Evolutionary conservation across 2,113 vertebrate genomes (phyloP).

Genomic region (Cryptotis parvus): DNA sequence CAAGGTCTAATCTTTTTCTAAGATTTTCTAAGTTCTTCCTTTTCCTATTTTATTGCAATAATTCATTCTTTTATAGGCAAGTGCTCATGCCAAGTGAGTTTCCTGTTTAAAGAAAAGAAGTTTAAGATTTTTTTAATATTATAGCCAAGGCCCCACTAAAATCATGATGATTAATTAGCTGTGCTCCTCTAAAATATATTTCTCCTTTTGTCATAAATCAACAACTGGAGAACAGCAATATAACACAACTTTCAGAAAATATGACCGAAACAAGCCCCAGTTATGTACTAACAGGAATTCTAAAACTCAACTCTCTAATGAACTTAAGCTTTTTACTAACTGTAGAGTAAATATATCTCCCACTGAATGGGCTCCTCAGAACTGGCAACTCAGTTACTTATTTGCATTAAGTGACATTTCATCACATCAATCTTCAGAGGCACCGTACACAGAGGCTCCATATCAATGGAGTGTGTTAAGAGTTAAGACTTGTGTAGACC

Average conservation of each 20-base stretch:
- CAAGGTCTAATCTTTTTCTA: slow-evolving; percentile 42
- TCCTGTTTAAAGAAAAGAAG: slow-evolving; percentile 32
- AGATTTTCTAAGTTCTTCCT: slow-evolving; percentile 21
- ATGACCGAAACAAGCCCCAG: neutral
- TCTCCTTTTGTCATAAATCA: slow-evolving; percentile 31
- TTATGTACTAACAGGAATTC: neutral
- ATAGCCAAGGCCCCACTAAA: slow-evolving; percentile 7
- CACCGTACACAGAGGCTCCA: neutral
- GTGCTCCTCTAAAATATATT: slow-evolving; percentile 25
- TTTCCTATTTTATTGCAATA: slow-evolving; percentile 31
- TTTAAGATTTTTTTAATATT: neutral
- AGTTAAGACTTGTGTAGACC: neutral
- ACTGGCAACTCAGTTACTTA: neutral
- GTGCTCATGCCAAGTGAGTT: slow-evolving; percentile 32
- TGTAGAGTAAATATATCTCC: neutral
- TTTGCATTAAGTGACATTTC: neutral
- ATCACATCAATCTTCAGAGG: neutral
- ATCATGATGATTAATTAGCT: neutral
- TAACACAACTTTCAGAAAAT: slow-evolving; percentile 25
- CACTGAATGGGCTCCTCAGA: neutral
- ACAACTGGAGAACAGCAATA: slow-evolving; percentile 8
- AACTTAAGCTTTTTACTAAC: neutral
- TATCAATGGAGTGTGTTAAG: neutral
- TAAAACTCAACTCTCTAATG: neutral
- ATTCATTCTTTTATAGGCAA: slow-evolving; percentile 11